Percentiles rank a stretch among this genome's conserved stretches.
Evolutionary conservation across 2,888 invertebrate species (phyloP).

Genomic region (Pimpla rufipes): DNA sequence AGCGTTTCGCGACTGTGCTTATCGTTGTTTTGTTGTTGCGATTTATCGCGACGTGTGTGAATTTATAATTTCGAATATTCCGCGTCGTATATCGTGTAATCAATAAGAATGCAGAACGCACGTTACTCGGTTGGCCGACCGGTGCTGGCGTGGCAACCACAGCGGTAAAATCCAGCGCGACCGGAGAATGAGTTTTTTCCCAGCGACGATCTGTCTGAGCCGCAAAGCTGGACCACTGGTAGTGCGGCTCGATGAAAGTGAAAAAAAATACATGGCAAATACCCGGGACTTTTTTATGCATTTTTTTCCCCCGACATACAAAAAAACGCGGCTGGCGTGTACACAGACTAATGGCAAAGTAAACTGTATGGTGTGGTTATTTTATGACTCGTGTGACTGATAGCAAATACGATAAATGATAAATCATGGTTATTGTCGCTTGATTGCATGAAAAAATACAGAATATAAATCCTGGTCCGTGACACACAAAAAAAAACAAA

Average conservation of each 20-base stretch:
- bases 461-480: background rate
- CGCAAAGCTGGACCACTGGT: too few species aligned
- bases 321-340: background rate
- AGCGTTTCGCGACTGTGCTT: too few species aligned
- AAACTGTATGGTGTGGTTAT: background rate
- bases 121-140: background rate
- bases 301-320: background rate
- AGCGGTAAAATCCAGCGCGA: background rate
- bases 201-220: background rate
- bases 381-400: background rate
- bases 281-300: background rate
- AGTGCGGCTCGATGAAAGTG: background rate
- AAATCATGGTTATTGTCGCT: too few species aligned
- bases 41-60: background rate
- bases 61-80: background rate
- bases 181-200: background rate
- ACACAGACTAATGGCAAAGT: background rate
- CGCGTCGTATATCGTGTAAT: background rate
- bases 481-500: too few species aligned
- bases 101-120: background rate
- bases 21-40: background rate
- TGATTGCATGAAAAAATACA: too few species aligned
- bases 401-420: too few species aligned
- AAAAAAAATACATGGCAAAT: background rate
- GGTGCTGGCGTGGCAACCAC: background rate